phyloP scores from a whole-genome alignment of 2,113 vertebrate genomes.

The Orthonyx spaldingii region DNA sequence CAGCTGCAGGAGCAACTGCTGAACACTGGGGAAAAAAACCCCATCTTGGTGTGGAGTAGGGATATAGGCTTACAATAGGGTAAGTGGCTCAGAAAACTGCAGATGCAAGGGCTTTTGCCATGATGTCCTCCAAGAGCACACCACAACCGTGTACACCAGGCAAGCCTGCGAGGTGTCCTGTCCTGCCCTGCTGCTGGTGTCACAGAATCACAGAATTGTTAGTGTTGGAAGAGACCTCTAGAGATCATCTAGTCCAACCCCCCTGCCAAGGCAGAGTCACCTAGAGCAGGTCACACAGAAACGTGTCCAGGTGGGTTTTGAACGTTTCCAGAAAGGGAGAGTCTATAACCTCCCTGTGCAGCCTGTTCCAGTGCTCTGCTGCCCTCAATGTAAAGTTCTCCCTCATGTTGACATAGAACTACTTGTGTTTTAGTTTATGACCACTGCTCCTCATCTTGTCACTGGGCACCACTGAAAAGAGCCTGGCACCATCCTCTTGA shows the following conservation, averaged over 20 bases:
- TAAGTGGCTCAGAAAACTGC: background rate
- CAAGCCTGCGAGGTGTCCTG: background rate
- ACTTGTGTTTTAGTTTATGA: background rate
- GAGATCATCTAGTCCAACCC: background rate
- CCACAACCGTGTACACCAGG: rapidly evolving
- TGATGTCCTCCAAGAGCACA: rapidly evolving
- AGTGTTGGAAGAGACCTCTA: background rate
- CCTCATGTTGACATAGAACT: background rate
- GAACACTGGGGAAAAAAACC: background rate
- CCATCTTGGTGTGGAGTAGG: background rate
- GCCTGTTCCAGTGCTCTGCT: background rate
- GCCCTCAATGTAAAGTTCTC: background rate
- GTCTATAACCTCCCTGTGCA: rapidly evolving
- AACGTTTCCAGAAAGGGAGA: background rate
- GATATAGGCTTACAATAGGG: background rate
- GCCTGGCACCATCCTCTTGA: background rate
- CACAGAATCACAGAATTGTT: background rate
- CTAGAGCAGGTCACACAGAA: background rate
- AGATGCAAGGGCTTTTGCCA: background rate
- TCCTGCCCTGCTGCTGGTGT: background rate
- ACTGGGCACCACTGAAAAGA: background rate
- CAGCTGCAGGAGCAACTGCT: background rate
- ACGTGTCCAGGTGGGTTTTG: background rate
- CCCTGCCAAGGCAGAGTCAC: background rate
- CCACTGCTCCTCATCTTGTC: background rate